Evolutionary conservation across 2,797 vertebrate species (phyloP), one percentile per base, ranked within the genome.

Genomic region (Anisognathus igniventris): DNA sequence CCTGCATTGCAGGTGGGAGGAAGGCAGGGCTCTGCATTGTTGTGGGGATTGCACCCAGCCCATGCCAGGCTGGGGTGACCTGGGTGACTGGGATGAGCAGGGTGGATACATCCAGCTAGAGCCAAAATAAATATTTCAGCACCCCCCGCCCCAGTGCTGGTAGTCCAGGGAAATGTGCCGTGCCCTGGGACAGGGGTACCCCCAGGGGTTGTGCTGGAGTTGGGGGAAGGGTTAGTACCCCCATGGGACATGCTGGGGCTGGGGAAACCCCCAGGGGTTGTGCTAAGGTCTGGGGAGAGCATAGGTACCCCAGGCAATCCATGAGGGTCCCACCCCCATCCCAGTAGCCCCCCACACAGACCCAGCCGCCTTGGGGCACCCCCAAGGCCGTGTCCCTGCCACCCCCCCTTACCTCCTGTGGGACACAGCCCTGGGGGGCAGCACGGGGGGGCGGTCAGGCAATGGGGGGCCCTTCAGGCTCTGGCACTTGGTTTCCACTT

Each of bases 101-200:
- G 2, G 4, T 45, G 25, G 58, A 33, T 62, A 40, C 14, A 66
- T 45, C 22, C 39, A 71, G 39, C 18, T 20, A 39, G 45, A 58
- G 39, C 9, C 25, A 71, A 76, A 77, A 53, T 51, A 31, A 77
- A 6, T 35, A 58, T 40, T 31, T 48, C 35, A 48, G 15, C 30
- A 47, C 6, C 33, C 1, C 8, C 1, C 3, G 0, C 7, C 5
- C 20, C 1, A 0, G 14, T 72, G 31, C 58, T 47, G 15, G 18
- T 35, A 45, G 8, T 40, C 28, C 6, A 2, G 15, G 35, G 40
- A 35, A n/a, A 45, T 35, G 18, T 44, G 23, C 17, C 33, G 44
- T 48, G 64, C 10, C 39, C 37, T 51, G 25, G 39, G 18, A 9
- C 10, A 13, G 37, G n/a, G 18, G 5, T 28, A 54, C 6, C 9